These are phyloP conservation scores for Oryzias celebensis DNA, from an alignment of 2,113 vertebrate species.

Conservation along the genomic window DNA sequence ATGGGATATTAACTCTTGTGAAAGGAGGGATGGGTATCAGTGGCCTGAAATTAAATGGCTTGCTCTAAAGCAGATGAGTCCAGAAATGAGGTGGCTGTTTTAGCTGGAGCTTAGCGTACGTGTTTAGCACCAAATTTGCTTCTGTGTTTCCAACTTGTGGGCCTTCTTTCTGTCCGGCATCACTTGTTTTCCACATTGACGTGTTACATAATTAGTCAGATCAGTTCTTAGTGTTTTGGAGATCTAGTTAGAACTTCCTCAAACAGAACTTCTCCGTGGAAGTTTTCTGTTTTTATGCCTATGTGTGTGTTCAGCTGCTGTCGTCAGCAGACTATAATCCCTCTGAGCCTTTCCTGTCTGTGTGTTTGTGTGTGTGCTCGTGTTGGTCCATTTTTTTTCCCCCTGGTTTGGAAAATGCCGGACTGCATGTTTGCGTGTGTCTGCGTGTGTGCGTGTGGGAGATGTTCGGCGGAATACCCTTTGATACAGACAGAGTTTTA, in stretches of 20 bases:
- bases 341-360: conserved; percentile 85
- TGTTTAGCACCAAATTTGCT: conserved; percentile 54
- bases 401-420: conserved; percentile 79
- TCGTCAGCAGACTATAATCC: conserved; percentile 98
- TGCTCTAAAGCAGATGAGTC: conserved; percentile 58
- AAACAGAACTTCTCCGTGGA: conserved; percentile 64
- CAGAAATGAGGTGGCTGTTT: conserved; percentile 50
- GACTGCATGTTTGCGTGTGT: conserved; percentile 83
- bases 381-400: conserved; percentile 69
- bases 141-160: conserved; percentile 2
- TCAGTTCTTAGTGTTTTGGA: conserved; percentile 26
- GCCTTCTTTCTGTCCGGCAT: neutral
- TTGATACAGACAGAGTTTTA: conserved; percentile 96
- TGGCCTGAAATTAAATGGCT: conserved; percentile 61
- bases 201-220: conserved; percentile 9
- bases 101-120: conserved; percentile 21
- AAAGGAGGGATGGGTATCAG: conserved; percentile 64
- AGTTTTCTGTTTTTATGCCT: conserved; percentile 67
- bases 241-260: conserved; percentile 57
- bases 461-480: conserved; percentile 90
- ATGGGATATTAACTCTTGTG: conserved; percentile 71
- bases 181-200: neutral
- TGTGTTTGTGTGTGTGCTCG: conserved; percentile 57
- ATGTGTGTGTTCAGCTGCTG: conserved; percentile 85
- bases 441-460: conserved; percentile 84